Percentiles rank a stretch among this genome's conserved stretches.
Evolutionary conservation across 2,113 vertebrate genomes (phyloP).

Genomic region (Pelodiscus sinensis): DNA sequence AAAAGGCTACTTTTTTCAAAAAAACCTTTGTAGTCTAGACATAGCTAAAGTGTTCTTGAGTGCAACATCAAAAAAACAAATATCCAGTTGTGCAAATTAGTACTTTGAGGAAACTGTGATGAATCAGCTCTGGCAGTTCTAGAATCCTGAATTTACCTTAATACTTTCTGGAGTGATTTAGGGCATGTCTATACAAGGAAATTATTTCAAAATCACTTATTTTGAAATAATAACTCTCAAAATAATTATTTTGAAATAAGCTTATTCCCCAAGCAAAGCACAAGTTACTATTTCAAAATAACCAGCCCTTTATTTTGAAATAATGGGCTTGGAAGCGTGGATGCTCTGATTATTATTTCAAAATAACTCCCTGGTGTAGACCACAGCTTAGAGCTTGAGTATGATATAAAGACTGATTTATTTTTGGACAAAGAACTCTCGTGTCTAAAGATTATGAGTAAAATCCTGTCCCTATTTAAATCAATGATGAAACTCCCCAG

Average conservation of each 20-base stretch:
- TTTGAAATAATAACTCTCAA: too few species aligned
- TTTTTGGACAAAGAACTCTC: slow-evolving; percentile 50
- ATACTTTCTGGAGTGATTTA: slow-evolving; percentile 51
- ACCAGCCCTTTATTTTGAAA: too few species aligned
- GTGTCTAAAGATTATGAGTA: slow-evolving; percentile 38
- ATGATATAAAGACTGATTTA: slow-evolving; percentile 53
- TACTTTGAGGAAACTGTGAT: background rate
- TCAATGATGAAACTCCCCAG: slow-evolving; percentile 41
- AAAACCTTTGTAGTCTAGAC: too few species aligned
- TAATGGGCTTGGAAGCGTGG: too few species aligned
- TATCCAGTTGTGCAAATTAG: slow-evolving; percentile 6
- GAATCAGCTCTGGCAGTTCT: background rate
- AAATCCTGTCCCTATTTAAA: slow-evolving; percentile 38
- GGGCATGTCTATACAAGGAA: background rate
- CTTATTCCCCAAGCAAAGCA: too few species aligned
- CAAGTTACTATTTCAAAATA: too few species aligned
- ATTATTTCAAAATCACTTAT: too few species aligned
- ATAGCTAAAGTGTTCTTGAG: background rate
- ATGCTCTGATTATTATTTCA: too few species aligned
- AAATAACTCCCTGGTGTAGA: background rate
- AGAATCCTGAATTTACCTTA: slow-evolving; percentile 41
- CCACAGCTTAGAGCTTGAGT: background rate
- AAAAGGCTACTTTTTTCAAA: too few species aligned
- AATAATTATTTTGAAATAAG: too few species aligned
- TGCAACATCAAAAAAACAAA: background rate